These are phyloP conservation scores for Apodemia duryi DNA, from an alignment of 2,888 invertebrate genomes.

Conservation along the genomic window DNA sequence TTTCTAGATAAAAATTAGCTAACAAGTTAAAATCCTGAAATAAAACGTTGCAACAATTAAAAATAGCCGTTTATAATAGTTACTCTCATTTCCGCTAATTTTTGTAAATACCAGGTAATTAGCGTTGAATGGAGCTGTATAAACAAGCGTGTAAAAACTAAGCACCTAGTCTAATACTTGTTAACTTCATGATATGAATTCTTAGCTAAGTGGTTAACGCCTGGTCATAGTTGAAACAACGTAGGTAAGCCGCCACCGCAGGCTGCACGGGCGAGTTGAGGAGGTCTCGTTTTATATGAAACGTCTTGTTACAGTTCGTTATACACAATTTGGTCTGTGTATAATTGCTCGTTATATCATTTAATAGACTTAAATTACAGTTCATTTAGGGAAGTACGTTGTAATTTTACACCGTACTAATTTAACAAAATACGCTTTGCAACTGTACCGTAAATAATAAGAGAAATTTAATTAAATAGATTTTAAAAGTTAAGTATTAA, in stretches of 20 bases:
- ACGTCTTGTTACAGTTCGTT: constrained; percentile 18
- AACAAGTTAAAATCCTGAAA: background rate
- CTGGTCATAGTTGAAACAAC: constrained; percentile 30
- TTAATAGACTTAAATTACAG: constrained; percentile 41
- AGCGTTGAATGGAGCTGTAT: constrained; percentile 21
- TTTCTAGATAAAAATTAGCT: background rate
- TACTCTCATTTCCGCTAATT: constrained; percentile 15
- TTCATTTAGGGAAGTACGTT: constrained; percentile 32
- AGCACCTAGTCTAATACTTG: constrained; percentile 30
- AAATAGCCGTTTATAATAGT: constrained; percentile 1
- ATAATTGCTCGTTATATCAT: constrained; percentile 38
- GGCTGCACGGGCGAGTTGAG: constrained; percentile 28
- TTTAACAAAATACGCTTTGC: constrained; percentile 17
- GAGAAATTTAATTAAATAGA: constrained; percentile 10
- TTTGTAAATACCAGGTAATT: constrained; percentile 21
- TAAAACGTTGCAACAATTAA: constrained; percentile 8
- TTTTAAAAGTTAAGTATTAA: background rate
- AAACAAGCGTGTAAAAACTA: constrained; percentile 29
- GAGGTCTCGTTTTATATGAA: constrained; percentile 24
- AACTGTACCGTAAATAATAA: constrained; percentile 19
- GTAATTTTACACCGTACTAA: constrained; percentile 23
- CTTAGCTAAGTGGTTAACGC: constrained; percentile 40
- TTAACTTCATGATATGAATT: constrained; percentile 36
- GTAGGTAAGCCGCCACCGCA: constrained; percentile 24
- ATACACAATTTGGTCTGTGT: constrained; percentile 28